Percentiles rank a stretch among this genome's conserved stretches.
phyloP scores from a whole-genome alignment of 2,888 invertebrate genomes.

The Epinotia brunnichana region DNA sequence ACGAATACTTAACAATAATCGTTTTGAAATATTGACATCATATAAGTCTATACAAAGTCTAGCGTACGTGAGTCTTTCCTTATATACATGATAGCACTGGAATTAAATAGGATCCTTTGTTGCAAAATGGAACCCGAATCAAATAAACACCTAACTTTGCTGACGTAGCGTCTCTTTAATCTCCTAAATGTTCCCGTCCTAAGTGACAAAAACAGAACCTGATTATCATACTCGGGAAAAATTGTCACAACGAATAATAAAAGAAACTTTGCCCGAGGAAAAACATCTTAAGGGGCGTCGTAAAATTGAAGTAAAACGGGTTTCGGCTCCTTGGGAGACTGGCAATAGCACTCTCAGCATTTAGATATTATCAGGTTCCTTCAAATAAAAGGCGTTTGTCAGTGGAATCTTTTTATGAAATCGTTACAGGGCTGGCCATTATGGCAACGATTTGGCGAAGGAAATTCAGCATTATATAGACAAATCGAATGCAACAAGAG shows the following conservation, averaged over 20 bases:
- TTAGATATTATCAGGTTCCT: constrained; percentile 29
- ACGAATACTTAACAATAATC: no score
- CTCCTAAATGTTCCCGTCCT: constrained; percentile 3
- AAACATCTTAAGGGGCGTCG: constrained; percentile 35
- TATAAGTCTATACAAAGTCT: no score
- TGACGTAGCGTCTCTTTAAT: constrained; percentile 14
- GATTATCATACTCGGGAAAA: constrained; percentile 29
- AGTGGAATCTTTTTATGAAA: constrained; percentile 19
- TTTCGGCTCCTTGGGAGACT: background rate
- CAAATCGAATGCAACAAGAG: no score
- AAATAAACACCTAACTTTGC: background rate
- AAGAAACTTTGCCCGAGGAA: constrained; percentile 24
- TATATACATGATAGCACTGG: no score
- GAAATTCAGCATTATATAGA: no score
- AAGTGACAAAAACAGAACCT: constrained; percentile 29
- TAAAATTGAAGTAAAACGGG: constrained; percentile 31
- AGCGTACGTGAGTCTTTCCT: no score
- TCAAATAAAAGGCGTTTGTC: constrained; percentile 20
- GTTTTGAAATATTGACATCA: no score
- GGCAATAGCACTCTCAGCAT: constrained; percentile 8
- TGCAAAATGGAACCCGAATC: constrained; percentile 1
- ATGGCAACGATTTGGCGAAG: background rate
- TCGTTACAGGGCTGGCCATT: constrained; percentile 2
- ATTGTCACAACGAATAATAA: constrained; percentile 33
- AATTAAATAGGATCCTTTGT: background rate